A percentile compares a stretch with the other conserved stretches of the same genome.
These are phyloP conservation scores for Acleris holmiana DNA, from an alignment of 2,888 invertebrate species.

Conservation along the genomic window DNA sequence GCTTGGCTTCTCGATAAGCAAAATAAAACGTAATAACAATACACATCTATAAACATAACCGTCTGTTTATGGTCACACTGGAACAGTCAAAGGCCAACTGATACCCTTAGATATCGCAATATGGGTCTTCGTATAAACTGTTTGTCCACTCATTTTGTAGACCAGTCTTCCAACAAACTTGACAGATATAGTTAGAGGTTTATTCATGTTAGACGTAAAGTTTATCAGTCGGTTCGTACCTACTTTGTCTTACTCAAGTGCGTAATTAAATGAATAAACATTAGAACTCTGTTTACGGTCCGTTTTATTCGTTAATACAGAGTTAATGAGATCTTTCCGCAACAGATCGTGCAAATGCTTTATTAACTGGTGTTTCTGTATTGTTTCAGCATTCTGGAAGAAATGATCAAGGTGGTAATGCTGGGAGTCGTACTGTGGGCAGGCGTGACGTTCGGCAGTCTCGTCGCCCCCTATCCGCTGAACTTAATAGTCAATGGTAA, in stretches of 20 bases:
- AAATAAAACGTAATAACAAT: conserved; percentile 26
- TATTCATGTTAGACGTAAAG: conserved; percentile 52
- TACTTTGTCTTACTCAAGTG: conserved; percentile 15
- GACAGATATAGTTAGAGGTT: conserved; percentile 37
- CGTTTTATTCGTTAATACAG: conserved; percentile 25
- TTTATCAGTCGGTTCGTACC: conserved; percentile 56
- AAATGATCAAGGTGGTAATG: conserved; percentile 78
- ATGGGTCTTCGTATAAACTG: conserved; percentile 63
- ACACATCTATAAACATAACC: conserved; percentile 25
- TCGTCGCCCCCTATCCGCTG: conserved; percentile 76
- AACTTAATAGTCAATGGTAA: conserved; percentile 72
- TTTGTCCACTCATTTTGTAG: conserved; percentile 52
- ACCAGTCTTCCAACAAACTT: conserved; percentile 62
- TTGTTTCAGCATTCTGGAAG: conserved; percentile 79
- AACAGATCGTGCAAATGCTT: conserved; percentile 27
- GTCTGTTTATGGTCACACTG: conserved; percentile 49
- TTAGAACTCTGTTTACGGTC: conserved; percentile 9
- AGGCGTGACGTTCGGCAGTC: conserved; percentile 73
- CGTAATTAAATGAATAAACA: conserved; percentile 14
- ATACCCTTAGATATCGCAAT: conserved; percentile 57
- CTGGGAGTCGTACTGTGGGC: conserved; percentile 78
- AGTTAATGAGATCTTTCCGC: conserved; percentile 50
- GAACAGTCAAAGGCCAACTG: conserved; percentile 56
- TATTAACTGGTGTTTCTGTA: conserved; percentile 40
- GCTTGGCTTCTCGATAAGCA: conserved; percentile 34